Percentiles rank a stretch among this genome's conserved stretches.
These are phyloP conservation scores for Plagodis pulveraria DNA, from an alignment of 2,888 invertebrate genomes.

Conservation along the genomic window DNA sequence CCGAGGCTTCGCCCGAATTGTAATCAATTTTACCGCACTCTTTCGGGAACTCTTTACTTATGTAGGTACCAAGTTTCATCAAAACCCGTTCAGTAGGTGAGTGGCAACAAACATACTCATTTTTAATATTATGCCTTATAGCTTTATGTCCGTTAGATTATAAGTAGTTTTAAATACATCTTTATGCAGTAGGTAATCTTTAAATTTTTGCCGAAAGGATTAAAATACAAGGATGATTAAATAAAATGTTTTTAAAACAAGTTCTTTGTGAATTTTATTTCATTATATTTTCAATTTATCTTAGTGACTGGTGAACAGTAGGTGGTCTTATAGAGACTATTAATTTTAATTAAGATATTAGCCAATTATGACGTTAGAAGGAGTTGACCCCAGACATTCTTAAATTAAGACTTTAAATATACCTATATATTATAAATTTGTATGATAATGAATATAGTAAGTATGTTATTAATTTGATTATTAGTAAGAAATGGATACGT, in stretches of 20 bases:
- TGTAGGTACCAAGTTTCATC: too few relatives aligned
- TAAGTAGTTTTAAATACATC: neutral
- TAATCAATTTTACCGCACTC: too few relatives aligned
- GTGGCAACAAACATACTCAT: too few relatives aligned
- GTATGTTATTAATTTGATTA: constrained; percentile 8
- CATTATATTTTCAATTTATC: constrained; percentile 23
- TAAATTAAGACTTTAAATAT: constrained; percentile 17
- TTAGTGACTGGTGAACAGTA: constrained; percentile 22
- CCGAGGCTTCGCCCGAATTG: too few relatives aligned
- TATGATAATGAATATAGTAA: neutral
- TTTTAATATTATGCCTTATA: too few relatives aligned
- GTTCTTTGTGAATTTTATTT: constrained; percentile 12
- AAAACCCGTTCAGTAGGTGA: too few relatives aligned
- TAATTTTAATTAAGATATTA: constrained; percentile 16
- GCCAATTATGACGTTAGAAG: constrained; percentile 15
- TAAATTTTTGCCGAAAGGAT: neutral
- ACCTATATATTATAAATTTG: constrained; percentile 4
- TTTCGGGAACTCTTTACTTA: too few relatives aligned
- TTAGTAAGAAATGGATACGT: constrained; percentile 1
- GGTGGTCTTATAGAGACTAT: constrained; percentile 23
- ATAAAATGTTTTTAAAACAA: neutral
- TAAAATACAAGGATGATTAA: too few relatives aligned
- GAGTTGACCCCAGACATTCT: constrained; percentile 10
- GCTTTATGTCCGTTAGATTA: neutral
- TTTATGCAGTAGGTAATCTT: neutral